Conservation (phyloP, 30 jellyfish, hydroid and myxozoan genomes). For the Cassiopea xamachana region DNA sequence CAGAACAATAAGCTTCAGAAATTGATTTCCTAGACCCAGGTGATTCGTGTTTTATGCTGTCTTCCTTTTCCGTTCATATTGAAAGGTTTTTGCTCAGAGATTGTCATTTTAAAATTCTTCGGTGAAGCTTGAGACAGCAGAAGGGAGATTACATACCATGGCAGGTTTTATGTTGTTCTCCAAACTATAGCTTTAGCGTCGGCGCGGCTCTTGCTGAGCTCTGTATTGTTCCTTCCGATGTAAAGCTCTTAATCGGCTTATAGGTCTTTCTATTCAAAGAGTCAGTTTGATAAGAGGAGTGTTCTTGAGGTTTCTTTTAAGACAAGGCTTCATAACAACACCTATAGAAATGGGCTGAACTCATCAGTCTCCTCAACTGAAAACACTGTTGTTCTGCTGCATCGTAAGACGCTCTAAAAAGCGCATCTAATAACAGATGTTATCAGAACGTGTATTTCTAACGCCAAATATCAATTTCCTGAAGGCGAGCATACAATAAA, state of each 20-base stretch:
- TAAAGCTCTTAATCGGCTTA: slow-evolving; percentile 72
- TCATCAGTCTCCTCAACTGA: slow-evolving; percentile 28
- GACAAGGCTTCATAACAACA: slow-evolving; percentile 55
- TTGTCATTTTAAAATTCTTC: slow-evolving; percentile 59
- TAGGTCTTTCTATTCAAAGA: slow-evolving; percentile 36
- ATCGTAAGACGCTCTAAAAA: slow-evolving; percentile 44
- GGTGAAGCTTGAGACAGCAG: slow-evolving; percentile 69
- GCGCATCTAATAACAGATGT: slow-evolving; percentile 66
- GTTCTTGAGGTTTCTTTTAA: slow-evolving; percentile 64
- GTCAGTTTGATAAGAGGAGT: slow-evolving; percentile 67
- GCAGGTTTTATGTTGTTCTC: slow-evolving; percentile 69
- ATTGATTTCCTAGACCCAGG: slow-evolving; percentile 44
- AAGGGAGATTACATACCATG: slow-evolving; percentile 72
- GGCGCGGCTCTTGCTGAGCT: slow-evolving; percentile 83
- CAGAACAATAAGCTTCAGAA: background rate
- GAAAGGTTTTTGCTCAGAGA: slow-evolving; percentile 32
- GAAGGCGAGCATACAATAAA: background rate
- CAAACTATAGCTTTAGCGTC: slow-evolving; percentile 62
- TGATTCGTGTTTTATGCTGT: slow-evolving; percentile 52
- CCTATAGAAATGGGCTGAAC: slow-evolving; percentile 51
- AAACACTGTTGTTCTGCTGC: slow-evolving; percentile 37
- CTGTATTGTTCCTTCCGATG: slow-evolving; percentile 36
- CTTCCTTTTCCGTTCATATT: slow-evolving; percentile 46
- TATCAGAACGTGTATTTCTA: slow-evolving; percentile 20
- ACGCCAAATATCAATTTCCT: slow-evolving; percentile 60